phyloP scores from a whole-genome alignment of 2,113 vertebrate genomes.

The Geococcyx californianus region DNA sequence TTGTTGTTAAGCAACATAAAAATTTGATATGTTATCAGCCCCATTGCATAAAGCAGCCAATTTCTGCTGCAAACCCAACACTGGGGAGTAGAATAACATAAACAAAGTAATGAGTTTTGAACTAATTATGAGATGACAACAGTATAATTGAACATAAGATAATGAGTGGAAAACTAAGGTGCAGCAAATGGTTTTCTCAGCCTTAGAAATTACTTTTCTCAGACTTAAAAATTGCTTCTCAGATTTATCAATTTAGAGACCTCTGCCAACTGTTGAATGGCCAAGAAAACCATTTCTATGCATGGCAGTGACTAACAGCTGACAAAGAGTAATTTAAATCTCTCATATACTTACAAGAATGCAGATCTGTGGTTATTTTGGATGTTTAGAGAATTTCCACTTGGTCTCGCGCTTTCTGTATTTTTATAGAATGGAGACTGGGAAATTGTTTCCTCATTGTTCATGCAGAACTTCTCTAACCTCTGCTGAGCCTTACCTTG shows the following conservation, averaged over 20 bases:
- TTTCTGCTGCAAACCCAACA: constrained; percentile 57
- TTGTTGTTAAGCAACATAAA: constrained; percentile 67
- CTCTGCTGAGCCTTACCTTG: neutral
- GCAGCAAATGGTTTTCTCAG: constrained; percentile 26
- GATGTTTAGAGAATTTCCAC: neutral
- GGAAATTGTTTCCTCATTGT: neutral
- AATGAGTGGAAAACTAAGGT: constrained; percentile 55
- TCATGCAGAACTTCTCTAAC: neutral
- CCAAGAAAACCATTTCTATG: neutral
- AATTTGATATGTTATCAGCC: constrained; percentile 60
- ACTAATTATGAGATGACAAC: constrained; percentile 70
- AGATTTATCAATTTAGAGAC: neutral
- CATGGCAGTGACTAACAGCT: neutral
- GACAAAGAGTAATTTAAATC: neutral
- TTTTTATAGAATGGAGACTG: neutral
- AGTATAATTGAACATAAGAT: constrained; percentile 60
- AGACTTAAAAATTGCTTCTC: neutral
- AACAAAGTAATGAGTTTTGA: constrained; percentile 63
- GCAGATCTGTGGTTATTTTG: neutral
- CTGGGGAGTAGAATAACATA: constrained; percentile 57
- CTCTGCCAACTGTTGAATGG: neutral
- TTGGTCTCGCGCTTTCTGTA: neutral
- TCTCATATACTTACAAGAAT: neutral
- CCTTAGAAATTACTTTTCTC: constrained; percentile 5
- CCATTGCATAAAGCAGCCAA: constrained; percentile 55